These are phyloP conservation scores for Poecilia picta DNA, from an alignment of 2,797 vertebrate species.

Conservation along the genomic window DNA sequence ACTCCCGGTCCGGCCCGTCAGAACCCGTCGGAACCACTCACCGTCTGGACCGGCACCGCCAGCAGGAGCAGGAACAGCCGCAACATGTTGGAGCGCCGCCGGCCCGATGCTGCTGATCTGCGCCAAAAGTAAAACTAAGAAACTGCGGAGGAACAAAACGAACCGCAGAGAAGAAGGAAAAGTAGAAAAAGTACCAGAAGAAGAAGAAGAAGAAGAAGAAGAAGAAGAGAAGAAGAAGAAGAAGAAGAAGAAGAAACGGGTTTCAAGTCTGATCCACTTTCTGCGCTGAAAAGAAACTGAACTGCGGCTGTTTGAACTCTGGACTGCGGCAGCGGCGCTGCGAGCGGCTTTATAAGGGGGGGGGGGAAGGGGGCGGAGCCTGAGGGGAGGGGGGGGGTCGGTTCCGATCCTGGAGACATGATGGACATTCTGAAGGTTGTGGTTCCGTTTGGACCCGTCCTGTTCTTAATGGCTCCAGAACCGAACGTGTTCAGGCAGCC, in stretches of 20 bases:
- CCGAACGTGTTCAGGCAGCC: not conserved
- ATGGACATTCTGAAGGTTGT: not conserved
- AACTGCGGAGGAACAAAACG: not conserved
- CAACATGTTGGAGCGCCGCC: slow-evolving; percentile 65
- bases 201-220: too few relatives aligned
- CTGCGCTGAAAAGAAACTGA: not conserved
- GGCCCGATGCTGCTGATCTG: not conserved
- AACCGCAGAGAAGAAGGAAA: not conserved
- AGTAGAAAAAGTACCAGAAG: too few relatives aligned
- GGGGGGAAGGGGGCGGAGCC: not conserved
- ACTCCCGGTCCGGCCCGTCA: not conserved
- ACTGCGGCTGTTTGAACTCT: slow-evolving; percentile 39
- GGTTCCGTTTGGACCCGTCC: not conserved
- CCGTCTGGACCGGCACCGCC: slow-evolving; percentile 65
- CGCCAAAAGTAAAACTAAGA: slow-evolving; percentile 35
- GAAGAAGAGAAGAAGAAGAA: too few relatives aligned
- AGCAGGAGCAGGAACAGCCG: slow-evolving; percentile 66
- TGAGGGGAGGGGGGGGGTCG: not conserved
- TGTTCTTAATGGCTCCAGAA: not conserved
- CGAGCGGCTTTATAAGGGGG: slow-evolving; percentile 41
- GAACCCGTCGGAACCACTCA: slow-evolving; percentile 65
- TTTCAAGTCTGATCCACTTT: not conserved
- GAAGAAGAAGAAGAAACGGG: too few relatives aligned
- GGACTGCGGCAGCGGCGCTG: slow-evolving; percentile 31
- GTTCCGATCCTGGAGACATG: too few relatives aligned